phyloP scores from a whole-genome alignment of 2,888 invertebrate genomes.

The Hymenopus coronatus region DNA sequence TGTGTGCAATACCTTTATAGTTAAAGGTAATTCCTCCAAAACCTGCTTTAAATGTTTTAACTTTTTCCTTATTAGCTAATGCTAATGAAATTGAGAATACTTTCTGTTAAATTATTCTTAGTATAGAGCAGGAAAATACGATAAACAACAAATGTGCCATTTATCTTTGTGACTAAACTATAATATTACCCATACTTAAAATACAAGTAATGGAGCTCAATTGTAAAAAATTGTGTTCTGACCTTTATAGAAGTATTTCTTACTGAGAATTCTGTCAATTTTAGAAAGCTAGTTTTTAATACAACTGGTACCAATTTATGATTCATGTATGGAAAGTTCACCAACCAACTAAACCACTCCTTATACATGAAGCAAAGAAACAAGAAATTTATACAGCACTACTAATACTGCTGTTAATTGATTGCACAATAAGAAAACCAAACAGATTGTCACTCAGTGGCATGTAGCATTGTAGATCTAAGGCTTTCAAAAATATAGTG shows the following conservation, averaged over 20 bases:
- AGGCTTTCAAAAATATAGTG: neutral
- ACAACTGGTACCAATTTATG: neutral
- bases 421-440: neutral
- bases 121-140: no score
- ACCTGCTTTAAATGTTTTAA: no score
- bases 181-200: no score
- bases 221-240: neutral
- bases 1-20: no score
- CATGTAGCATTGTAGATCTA: neutral
- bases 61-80: no score
- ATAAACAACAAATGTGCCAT: no score
- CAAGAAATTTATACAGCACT: neutral
- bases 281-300: conserved; percentile 6
- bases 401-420: neutral
- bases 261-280: neutral
- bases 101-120: no score
- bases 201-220: neutral
- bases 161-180: no score
- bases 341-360: neutral
- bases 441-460: neutral
- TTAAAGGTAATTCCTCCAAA: no score
- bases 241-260: neutral
- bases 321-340: neutral
- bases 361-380: neutral
- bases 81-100: no score